phyloP scores from a whole-genome alignment of 2,888 invertebrate species.

The Drosophila multiciliata region DNA sequence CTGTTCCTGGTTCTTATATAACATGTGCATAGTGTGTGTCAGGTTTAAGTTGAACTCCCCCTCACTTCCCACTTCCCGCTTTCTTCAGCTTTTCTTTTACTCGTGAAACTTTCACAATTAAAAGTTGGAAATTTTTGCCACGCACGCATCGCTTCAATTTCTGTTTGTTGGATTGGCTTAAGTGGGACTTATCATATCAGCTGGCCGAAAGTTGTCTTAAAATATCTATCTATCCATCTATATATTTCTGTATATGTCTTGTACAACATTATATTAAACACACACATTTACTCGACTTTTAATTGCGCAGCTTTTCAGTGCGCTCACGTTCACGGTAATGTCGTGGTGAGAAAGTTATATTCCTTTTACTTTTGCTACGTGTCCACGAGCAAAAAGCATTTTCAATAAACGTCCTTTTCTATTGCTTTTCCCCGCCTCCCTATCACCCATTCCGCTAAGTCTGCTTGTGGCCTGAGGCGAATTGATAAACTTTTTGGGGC shows the following conservation, averaged over 20 bases:
- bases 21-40: constrained; percentile 13
- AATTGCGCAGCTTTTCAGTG: constrained; percentile 70
- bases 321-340: constrained; percentile 60
- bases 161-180: constrained; percentile 68
- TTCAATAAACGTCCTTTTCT: constrained; percentile 61
- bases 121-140: constrained; percentile 68
- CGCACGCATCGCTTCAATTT: constrained; percentile 66
- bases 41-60: constrained; percentile 33
- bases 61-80: not conserved
- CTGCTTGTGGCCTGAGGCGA: constrained; percentile 42
- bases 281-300: constrained; percentile 57
- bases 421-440: not conserved
- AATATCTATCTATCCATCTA: constrained; percentile 21
- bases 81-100: not conserved
- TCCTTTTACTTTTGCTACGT: constrained; percentile 64
- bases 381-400: constrained; percentile 72
- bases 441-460: constrained; percentile 6
- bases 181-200: constrained; percentile 76
- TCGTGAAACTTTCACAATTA: constrained; percentile 74
- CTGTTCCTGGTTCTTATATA: constrained; percentile 9
- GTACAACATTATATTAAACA: not conserved
- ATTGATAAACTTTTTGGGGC: constrained; percentile 72
- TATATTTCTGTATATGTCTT: constrained; percentile 4
- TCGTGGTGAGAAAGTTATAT: constrained; percentile 60
- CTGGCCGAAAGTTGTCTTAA: constrained; percentile 33